Evolutionary conservation across 1,140 invertebrate species (phyloP).

Genomic region (Aradophagus sp.): DNA sequence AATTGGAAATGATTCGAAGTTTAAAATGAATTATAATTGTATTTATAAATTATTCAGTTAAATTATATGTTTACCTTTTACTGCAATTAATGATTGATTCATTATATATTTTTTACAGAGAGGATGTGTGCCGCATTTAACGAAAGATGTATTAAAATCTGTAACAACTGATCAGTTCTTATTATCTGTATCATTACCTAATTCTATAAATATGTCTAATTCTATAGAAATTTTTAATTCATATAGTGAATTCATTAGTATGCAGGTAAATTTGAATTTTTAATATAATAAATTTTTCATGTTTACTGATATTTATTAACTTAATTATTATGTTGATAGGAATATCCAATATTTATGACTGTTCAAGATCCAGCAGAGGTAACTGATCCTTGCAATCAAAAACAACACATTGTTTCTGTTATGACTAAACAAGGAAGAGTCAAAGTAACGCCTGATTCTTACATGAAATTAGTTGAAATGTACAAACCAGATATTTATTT

Average conservation of each 20-base stretch:
- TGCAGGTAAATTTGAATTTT: conserved; percentile 66
- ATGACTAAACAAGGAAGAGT: conserved; percentile 84
- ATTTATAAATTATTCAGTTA: too few relatives aligned
- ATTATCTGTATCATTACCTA: conserved; percentile 77
- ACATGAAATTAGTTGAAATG: conserved; percentile 84
- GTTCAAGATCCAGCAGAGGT: conserved; percentile 80
- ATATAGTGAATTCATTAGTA: conserved; percentile 77
- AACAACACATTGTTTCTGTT: conserved; percentile 79
- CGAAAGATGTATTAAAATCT: conserved; percentile 79
- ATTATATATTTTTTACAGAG: conserved; percentile 13
- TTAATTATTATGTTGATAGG: conserved; percentile 63
- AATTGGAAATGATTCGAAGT: background rate
- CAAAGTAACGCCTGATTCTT: conserved; percentile 78
- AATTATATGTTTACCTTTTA: background rate
- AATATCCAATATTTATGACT: conserved; percentile 78
- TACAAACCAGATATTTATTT: conserved; percentile 87
- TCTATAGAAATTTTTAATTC: conserved; percentile 73
- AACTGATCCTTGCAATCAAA: conserved; percentile 81
- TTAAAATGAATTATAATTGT: too few relatives aligned
- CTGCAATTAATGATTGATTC: background rate
- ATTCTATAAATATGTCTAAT: conserved; percentile 76
- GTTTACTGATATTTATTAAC: background rate
- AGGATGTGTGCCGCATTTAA: conserved; percentile 76
- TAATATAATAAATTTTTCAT: background rate
- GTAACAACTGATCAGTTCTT: conserved; percentile 74